Conservation (phyloP, 2,888 invertebrate species). For the Acronicta leporina region DNA sequence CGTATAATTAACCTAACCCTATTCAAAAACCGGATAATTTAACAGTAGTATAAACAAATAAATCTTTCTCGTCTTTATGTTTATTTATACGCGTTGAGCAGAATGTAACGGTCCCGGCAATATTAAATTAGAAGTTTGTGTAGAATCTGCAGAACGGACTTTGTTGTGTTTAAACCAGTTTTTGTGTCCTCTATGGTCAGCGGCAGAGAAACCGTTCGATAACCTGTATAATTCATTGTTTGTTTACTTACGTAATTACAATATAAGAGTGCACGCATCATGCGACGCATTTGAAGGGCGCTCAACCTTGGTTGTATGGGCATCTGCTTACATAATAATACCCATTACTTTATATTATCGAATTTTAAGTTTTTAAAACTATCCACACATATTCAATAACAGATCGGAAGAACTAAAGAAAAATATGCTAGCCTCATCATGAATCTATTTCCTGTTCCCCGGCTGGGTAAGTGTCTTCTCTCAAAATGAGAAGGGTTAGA, state of each 20-base stretch:
- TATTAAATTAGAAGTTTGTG: conserved; percentile 43
- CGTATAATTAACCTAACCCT: too few relatives aligned
- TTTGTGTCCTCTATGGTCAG: conserved; percentile 55
- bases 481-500: too few relatives aligned
- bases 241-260: conserved; percentile 7
- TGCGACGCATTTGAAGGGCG: neutral
- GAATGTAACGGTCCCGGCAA: conserved; percentile 58
- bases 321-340: neutral
- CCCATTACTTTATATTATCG: neutral
- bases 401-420: too few relatives aligned
- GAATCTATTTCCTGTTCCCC: too few relatives aligned
- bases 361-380: too few relatives aligned
- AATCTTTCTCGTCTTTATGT: conserved; percentile 7
- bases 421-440: too few relatives aligned
- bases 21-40: too few relatives aligned
- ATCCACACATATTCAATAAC: too few relatives aligned
- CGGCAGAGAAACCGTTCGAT: conserved; percentile 29
- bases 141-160: conserved; percentile 62
- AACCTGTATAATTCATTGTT: conserved; percentile 26
- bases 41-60: conserved; percentile 13
- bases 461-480: too few relatives aligned
- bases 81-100: conserved; percentile 24
- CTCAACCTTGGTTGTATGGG: neutral
- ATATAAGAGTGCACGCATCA: neutral
- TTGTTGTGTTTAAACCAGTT: conserved; percentile 61